Conservation (phyloP, 2,888 invertebrate species). For the Ecliptopera silaceata region DNA sequence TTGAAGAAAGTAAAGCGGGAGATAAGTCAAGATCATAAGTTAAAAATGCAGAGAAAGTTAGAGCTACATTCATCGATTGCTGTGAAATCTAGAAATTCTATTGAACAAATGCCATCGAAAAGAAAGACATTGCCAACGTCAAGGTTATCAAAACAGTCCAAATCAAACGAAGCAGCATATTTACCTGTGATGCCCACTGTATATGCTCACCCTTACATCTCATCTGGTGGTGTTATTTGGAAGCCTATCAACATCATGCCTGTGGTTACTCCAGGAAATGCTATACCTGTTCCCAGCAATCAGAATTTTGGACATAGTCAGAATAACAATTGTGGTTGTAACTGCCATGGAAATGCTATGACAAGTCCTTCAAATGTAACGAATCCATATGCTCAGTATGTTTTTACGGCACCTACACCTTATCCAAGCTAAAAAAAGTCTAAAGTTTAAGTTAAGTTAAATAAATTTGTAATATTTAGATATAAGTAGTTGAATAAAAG, state of each 20-base stretch:
- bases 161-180: conserved; percentile 32
- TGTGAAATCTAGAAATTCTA: neutral
- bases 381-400: conserved; percentile 48
- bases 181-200: conserved; percentile 45
- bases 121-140: conserved; percentile 10
- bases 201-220: conserved; percentile 47
- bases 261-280: conserved; percentile 40
- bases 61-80: neutral
- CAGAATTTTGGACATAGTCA: conserved; percentile 29
- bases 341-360: conserved; percentile 48
- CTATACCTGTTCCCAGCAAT: conserved; percentile 28
- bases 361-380: conserved; percentile 35
- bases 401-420: conserved; percentile 53
- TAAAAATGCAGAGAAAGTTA: conserved; percentile 4
- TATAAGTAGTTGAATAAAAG: neutral
- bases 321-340: conserved; percentile 51
- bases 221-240: conserved; percentile 55
- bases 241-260: conserved; percentile 53
- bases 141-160: conserved; percentile 12
- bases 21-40: neutral
- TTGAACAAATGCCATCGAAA: conserved; percentile 14
- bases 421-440: conserved; percentile 42
- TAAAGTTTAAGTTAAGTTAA: conserved; percentile 36
- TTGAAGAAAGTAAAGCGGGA: conserved; percentile 5
- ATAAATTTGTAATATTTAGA: neutral